Evolutionary conservation across 2,888 invertebrate species (phyloP).

Genomic region (Xestoiulus laeticollis): DNA sequence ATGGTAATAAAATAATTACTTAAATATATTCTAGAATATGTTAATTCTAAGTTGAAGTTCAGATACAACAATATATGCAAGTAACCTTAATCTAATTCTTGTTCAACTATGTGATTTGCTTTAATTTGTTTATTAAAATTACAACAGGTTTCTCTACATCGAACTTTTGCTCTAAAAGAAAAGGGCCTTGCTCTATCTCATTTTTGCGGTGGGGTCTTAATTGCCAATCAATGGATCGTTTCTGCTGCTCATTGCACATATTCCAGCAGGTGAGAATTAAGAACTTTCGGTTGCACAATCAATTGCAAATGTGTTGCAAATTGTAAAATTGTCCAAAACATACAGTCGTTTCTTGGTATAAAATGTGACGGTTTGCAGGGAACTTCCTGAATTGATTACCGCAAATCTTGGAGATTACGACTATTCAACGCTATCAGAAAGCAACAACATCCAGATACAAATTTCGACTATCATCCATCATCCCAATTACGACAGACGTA

Average conservation of each 20-base stretch:
- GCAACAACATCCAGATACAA: not conserved
- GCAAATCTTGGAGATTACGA: constrained; percentile 43
- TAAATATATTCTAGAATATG: not conserved
- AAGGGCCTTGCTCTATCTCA: constrained; percentile 10
- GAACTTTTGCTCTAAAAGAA: not conserved
- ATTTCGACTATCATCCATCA: not conserved
- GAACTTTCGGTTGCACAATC: not conserved
- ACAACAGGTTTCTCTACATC: constrained; percentile 40
- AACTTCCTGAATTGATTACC: constrained; percentile 1
- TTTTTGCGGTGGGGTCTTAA: constrained; percentile 41
- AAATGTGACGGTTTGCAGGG: not conserved
- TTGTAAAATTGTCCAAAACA: not conserved
- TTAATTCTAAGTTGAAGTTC: too few relatives aligned
- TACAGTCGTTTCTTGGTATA: too few relatives aligned
- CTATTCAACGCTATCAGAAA: not conserved
- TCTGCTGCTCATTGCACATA: constrained; percentile 47
- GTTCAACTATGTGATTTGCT: too few relatives aligned
- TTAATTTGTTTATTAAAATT: not conserved
- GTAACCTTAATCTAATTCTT: too few relatives aligned
- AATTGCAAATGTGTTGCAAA: not conserved
- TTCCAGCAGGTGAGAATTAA: constrained; percentile 22
- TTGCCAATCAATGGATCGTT: constrained; percentile 38
- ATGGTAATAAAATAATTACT: constrained; percentile 27
- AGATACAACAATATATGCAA: too few relatives aligned
- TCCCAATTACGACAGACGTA: not conserved